Evolutionary conservation across 1,140 invertebrate genomes (phyloP).

Genomic region (Reticulitermes speratus): DNA sequence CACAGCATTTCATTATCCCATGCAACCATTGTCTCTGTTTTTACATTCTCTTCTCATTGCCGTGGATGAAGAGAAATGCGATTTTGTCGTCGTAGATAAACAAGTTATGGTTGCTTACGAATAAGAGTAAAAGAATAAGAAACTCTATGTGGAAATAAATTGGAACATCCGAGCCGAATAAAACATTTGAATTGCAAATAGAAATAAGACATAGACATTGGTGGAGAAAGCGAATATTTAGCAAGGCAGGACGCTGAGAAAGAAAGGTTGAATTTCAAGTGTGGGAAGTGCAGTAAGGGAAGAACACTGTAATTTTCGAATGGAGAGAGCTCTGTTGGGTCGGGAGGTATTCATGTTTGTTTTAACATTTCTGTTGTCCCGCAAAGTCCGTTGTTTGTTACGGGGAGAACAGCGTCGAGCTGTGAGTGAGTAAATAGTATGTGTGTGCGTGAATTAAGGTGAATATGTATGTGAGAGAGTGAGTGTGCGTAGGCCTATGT

Average conservation of each 20-base stretch:
- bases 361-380: too few species aligned
- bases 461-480: too few species aligned
- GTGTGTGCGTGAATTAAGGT: too few species aligned
- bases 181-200: slow-evolving; percentile 19
- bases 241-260: not conserved
- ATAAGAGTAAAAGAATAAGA: not conserved
- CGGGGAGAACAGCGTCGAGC: too few species aligned
- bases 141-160: not conserved
- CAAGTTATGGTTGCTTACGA: slow-evolving; percentile 18
- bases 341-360: not conserved
- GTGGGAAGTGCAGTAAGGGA: not conserved
- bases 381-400: too few species aligned
- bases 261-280: not conserved
- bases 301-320: not conserved
- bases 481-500: too few species aligned
- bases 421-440: too few species aligned
- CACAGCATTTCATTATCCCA: not conserved
- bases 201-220: not conserved
- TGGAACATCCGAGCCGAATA: not conserved
- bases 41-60: not conserved
- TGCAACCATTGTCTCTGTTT: not conserved
- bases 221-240: slow-evolving; percentile 1
- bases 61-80: not conserved
- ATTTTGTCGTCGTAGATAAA: slow-evolving; percentile 4
- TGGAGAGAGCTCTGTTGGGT: not conserved